Base-by-base conservation (phyloP, 2,888 invertebrate species). In the Macrophya alboannulata region DNA sequence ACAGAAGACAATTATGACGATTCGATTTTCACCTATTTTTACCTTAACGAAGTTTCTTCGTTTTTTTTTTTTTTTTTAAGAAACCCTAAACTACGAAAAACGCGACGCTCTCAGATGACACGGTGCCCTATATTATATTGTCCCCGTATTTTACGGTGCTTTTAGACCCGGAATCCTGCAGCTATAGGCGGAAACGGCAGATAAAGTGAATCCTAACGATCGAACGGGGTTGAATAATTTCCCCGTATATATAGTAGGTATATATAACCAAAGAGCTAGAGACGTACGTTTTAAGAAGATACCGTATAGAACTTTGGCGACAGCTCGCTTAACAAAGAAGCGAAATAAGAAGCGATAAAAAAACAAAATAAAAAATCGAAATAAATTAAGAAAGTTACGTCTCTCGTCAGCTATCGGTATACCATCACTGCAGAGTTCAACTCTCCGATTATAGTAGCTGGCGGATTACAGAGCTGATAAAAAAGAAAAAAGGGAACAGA, bases 171-270 rank as follows among this genome's bases (percentile, higher is more conserved):
- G 81, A 81, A 62, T 81, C 65, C 45, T 40, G 51, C 79, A 31
- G 31, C 31, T 31, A 31, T 81, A 86, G 84, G 85, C 79, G 85
- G 84, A 82, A 86, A 40, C 77, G 65, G 87, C 86, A 89, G 90
- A 90, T 89, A 90, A 90, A 91, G 90, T 90, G 90, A 91, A 92
- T 92, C 88, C 89, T 89, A 90, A 91, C 90, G 90, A 92, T 91
- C 90, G 88, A 88, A 86, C 88, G 87, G 87, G 86, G 86, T 87
- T 88, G 91, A 91, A 92, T 92, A 92, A 92, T 91, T 31, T 90
- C 88, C 84, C 82, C 21, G 81, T 43, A 81, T 55, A n/a, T n/a
- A n/a, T n/a, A n/a, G n/a, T n/a, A n/a, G n/a, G n/a, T n/a, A n/a
- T n/a, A n/a, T n/a, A 79, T 62, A 81, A 81, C 62, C 81, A 40